Evolutionary conservation across 2,888 invertebrate species (phyloP).

Genomic region (Oligia strigilis): DNA sequence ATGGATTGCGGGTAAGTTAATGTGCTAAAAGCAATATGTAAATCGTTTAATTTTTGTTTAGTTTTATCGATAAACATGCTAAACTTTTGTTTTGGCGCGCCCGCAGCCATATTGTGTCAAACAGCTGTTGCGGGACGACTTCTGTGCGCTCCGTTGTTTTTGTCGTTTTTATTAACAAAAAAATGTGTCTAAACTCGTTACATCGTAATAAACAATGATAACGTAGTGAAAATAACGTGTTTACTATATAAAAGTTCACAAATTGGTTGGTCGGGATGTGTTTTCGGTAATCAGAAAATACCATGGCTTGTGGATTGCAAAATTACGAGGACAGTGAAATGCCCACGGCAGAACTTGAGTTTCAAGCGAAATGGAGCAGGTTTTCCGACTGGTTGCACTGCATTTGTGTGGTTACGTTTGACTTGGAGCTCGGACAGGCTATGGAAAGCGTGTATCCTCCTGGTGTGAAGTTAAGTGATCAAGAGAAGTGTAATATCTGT

Average conservation of each 20-base stretch:
- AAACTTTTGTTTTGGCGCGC: constrained; percentile 85
- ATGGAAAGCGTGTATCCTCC: constrained; percentile 97
- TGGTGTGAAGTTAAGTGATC: constrained; percentile 94
- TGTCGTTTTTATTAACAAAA: constrained; percentile 75
- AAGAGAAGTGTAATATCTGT: constrained; percentile 98
- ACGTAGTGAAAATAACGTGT: constrained; percentile 68
- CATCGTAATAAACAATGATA: constrained; percentile 74
- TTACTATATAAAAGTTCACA: constrained; percentile 63
- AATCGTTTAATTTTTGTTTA: constrained; percentile 23
- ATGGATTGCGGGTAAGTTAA: constrained; percentile 81
- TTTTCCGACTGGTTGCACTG: constrained; percentile 99
- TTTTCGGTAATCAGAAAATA: constrained; percentile 70
- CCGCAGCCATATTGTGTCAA: constrained; percentile 87
- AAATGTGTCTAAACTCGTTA: constrained; percentile 70
- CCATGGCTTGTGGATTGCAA: constrained; percentile 86
- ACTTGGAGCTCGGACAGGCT: constrained; percentile 99
- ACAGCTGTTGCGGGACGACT: constrained; percentile 86
- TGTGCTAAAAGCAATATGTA: background rate
- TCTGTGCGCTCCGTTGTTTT: constrained; percentile 80
- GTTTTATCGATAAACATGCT: constrained; percentile 31
- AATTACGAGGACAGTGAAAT: constrained; percentile 81
- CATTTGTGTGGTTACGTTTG: constrained; percentile 99
- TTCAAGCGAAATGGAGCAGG: constrained; percentile 92
- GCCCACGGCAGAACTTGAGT: constrained; percentile 82
- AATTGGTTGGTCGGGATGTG: constrained; percentile 70